Evolutionary conservation across 1,140 invertebrate species (phyloP).

Genomic region (Megalonaias nervosa): DNA sequence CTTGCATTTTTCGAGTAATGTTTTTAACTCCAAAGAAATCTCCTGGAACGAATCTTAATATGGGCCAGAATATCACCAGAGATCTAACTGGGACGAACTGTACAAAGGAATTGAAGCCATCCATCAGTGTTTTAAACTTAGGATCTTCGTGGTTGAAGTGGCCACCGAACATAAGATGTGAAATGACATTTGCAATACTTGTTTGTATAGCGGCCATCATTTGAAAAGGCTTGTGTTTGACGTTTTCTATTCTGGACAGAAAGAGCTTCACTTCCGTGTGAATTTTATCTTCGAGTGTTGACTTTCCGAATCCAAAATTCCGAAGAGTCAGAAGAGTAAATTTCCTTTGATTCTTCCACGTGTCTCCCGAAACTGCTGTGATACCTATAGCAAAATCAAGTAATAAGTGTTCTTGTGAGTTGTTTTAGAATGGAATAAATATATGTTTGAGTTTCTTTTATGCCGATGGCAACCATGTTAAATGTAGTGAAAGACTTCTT

Average conservation of each 20-base stretch:
- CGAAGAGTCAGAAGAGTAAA: constrained; percentile 20
- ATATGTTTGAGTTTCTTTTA: too few relatives aligned
- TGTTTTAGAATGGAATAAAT: too few relatives aligned
- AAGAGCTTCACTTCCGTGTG: constrained; percentile 14
- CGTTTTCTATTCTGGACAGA: constrained; percentile 1
- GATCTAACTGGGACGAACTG: too few relatives aligned
- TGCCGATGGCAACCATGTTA: too few relatives aligned
- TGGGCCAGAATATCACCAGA: too few relatives aligned
- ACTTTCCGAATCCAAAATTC: constrained; percentile 32
- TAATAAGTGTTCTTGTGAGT: too few relatives aligned
- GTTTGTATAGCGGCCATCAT: constrained; percentile 9
- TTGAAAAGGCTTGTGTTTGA: constrained; percentile 20
- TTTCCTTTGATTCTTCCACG: constrained; percentile 19
- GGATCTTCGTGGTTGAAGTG: constrained; percentile 22
- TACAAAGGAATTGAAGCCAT: background rate
- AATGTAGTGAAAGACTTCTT: too few relatives aligned
- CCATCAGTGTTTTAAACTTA: constrained; percentile 8
- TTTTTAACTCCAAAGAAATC: too few relatives aligned
- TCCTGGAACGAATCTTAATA: too few relatives aligned
- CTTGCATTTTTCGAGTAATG: too few relatives aligned
- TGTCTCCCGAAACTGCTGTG: constrained; percentile 4
- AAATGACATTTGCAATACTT: constrained; percentile 18
- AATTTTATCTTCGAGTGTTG: constrained; percentile 13
- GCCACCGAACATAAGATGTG: constrained; percentile 13
- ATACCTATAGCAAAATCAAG: constrained; percentile 5